Percentiles rank a stretch among this genome's conserved stretches.
phyloP scores from a whole-genome alignment of 2,113 vertebrate species.

The Drymodes brunneopygia region DNA sequence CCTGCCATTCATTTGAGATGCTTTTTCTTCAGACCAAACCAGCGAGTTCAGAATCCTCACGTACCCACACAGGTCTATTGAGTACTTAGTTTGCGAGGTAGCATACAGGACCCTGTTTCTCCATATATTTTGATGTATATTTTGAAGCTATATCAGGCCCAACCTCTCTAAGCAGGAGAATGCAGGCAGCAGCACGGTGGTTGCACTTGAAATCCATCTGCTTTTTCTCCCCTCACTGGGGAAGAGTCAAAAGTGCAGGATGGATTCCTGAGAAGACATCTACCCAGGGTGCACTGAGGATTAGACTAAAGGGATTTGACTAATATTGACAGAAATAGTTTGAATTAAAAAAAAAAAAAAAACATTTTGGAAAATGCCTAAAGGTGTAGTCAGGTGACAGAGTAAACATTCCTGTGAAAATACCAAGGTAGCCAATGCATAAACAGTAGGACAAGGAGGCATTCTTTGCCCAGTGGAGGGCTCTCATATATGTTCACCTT shows the following conservation, averaged over 20 bases:
- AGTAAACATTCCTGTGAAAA: background rate
- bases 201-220: background rate
- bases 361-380: background rate
- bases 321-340: background rate
- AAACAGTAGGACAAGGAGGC: slow-evolving; percentile 31
- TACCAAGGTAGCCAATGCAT: background rate
- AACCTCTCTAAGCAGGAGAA: background rate
- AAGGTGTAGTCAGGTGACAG: background rate
- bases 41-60: background rate
- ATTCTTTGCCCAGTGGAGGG: background rate
- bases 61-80: background rate
- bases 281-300: background rate
- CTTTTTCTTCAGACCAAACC: background rate
- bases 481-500: background rate
- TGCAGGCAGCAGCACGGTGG: rapidly evolving
- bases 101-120: background rate
- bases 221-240: background rate
- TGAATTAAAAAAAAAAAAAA: background rate
- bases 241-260: background rate
- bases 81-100: background rate
- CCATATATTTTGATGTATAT: background rate
- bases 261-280: background rate
- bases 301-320: background rate
- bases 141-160: background rate
- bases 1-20: background rate